Base-by-base conservation (phyloP, 2,113 vertebrate species). In the Tamias sibiricus region DNA sequence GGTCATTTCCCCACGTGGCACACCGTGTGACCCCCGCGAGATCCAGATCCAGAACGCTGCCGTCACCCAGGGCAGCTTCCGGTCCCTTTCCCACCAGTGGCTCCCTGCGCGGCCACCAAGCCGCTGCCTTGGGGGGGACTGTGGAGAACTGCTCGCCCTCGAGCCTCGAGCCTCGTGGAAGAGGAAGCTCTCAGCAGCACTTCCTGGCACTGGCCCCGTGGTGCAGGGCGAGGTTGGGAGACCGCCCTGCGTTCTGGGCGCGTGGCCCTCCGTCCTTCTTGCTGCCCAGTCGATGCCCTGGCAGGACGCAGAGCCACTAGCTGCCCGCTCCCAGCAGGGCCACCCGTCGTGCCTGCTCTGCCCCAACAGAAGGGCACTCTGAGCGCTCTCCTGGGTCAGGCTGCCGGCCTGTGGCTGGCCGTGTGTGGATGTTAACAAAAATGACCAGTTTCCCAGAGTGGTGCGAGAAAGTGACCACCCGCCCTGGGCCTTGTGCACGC, bases 161-260 rank as follows among this genome's bases (percentile, higher is more conserved):
- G 20, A 47, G 59, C 2, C 81, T 28, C 0, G 20, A 47, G 59
- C 1, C 6, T 40, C 57, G 2, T 0, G 1, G 35, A 0, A 37
- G 30, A 0, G 69, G 81, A 49, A 35, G 16, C 64, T 14, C 3
- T 14, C 49, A 5, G 4, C 0, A 24, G 6, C 2, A 1, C 2
- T 6, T 37, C 37, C 24, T 9, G 54, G 54, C 19, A 5, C 14
- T 57, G 54, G 54, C 19, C 19, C 20, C 54, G 20, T 57, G 19
- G 54, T 19, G 54, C 2, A 19, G 19, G 5, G 54, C 6, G 54
- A 57, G 6, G 19, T 20, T 20, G 54, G 54, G 54, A 17, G 20
- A 57, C 54, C 2, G 7, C 54, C 19, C 54, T 20, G 19, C 20
- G 54, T 19, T 57, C 54, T 57, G 54, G 5, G 54, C 54, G 6